Conservation (phyloP, 2,797 vertebrate genomes). For the Nyctalus aviator region DNA sequence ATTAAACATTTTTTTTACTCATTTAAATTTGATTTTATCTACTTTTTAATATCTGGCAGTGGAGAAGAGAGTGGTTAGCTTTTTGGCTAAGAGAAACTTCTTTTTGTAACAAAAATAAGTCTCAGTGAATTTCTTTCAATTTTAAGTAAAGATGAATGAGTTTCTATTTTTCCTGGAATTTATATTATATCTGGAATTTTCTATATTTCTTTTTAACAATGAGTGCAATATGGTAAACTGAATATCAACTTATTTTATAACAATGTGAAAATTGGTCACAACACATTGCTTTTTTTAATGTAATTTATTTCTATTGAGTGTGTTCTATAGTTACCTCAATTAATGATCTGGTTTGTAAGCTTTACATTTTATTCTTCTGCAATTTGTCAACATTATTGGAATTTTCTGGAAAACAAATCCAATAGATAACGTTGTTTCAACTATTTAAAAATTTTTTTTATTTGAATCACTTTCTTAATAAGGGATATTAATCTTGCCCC, state of each 20-base stretch:
- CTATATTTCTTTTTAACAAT: constrained; percentile 35
- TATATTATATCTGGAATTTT: constrained; percentile 24
- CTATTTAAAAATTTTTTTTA: neutral
- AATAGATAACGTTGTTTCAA: constrained; percentile 13
- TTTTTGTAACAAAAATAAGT: too few relatives aligned
- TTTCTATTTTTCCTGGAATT: constrained; percentile 16
- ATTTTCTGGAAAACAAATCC: constrained; percentile 16
- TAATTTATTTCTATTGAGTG: constrained; percentile 20
- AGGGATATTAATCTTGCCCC: constrained; percentile 7
- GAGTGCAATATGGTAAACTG: neutral
- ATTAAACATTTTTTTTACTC: too few relatives aligned
- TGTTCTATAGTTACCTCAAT: neutral
- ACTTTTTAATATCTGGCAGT: too few relatives aligned
- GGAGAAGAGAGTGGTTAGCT: too few relatives aligned
- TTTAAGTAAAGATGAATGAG: constrained; percentile 1
- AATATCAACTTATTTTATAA: neutral
- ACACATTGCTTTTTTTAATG: neutral
- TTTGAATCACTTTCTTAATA: constrained; percentile 27
- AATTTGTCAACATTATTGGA: constrained; percentile 48
- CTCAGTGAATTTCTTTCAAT: too few relatives aligned
- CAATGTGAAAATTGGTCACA: neutral
- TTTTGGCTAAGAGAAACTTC: too few relatives aligned
- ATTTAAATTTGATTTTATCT: too few relatives aligned
- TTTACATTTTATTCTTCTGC: constrained; percentile 6
- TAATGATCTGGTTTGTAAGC: constrained; percentile 8